These are phyloP conservation scores for Eonycteris spelaea DNA, from an alignment of 2,113 vertebrate species.

Conservation along the genomic window DNA sequence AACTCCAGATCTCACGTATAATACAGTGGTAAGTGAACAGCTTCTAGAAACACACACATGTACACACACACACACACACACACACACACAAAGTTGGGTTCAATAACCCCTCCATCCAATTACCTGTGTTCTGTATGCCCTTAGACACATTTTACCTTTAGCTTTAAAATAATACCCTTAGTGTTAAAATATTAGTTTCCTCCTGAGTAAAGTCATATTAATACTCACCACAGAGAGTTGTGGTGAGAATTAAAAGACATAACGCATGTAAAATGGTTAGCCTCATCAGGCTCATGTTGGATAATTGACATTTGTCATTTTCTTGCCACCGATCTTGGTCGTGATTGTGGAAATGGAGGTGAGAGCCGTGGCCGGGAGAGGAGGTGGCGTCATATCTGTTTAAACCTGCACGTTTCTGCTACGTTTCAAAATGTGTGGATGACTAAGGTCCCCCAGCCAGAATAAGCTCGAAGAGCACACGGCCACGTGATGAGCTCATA, in stretches of 20 bases:
- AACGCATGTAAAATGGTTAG: neutral
- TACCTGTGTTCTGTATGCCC: neutral
- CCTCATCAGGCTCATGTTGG: neutral
- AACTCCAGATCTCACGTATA: neutral
- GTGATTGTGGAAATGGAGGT: neutral
- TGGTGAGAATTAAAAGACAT: neutral
- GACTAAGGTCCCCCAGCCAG: neutral
- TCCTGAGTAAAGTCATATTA: neutral
- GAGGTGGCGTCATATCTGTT: too few species aligned
- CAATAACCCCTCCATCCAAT: neutral
- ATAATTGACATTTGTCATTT: neutral
- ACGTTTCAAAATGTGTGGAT: neutral
- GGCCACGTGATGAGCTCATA: neutral
- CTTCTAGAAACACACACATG: neutral
- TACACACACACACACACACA: neutral
- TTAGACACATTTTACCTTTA: neutral
- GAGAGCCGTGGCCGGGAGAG: neutral
- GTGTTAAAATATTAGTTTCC: neutral
- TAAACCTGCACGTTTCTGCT: neutral
- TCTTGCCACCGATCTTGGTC: neutral
- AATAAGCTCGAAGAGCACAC: neutral
- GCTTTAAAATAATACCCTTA: too few species aligned
- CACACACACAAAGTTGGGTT: neutral
- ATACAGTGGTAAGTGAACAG: neutral
- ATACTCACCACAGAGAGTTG: neutral